Percentiles rank a stretch among this genome's conserved stretches.
Conservation (phyloP, 2,888 invertebrate species). For the Pecten maximus region DNA sequence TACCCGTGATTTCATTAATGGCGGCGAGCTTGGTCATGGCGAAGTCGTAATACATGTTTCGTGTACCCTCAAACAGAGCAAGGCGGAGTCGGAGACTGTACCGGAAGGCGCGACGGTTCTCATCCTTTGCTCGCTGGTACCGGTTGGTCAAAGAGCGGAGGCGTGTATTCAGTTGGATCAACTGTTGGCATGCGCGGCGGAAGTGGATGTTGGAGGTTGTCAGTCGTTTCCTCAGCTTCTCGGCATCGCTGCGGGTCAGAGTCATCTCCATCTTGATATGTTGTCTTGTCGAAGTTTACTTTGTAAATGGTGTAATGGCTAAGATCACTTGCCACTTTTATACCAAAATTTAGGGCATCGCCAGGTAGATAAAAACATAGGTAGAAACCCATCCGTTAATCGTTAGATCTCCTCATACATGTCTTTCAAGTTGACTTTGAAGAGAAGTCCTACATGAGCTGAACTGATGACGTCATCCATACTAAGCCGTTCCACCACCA, state of each 20-base stretch:
- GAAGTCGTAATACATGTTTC: constrained; percentile 20
- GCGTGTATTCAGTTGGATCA: neutral
- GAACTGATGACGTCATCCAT: neutral
- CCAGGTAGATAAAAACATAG: neutral
- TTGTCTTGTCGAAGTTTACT: neutral
- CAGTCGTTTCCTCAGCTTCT: neutral
- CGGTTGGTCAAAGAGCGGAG: neutral
- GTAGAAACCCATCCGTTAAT: neutral
- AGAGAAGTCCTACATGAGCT: neutral
- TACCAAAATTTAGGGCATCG: neutral
- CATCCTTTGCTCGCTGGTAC: neutral
- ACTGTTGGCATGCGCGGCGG: constrained; percentile 18
- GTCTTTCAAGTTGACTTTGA: neutral
- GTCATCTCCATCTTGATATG: neutral
- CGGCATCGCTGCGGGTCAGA: neutral
- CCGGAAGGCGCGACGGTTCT: neutral
- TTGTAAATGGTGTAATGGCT: neutral
- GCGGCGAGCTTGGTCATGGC: neutral
- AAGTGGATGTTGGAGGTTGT: neutral
- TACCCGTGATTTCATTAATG: neutral
- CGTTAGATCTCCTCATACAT: neutral
- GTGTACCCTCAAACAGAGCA: neutral
- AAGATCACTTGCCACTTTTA: constrained; percentile 1
- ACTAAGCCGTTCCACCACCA: too few relatives aligned
- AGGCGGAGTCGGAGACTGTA: neutral